Conservation (phyloP, 2,113 vertebrate genomes). For the Nannospalax galili region DNA sequence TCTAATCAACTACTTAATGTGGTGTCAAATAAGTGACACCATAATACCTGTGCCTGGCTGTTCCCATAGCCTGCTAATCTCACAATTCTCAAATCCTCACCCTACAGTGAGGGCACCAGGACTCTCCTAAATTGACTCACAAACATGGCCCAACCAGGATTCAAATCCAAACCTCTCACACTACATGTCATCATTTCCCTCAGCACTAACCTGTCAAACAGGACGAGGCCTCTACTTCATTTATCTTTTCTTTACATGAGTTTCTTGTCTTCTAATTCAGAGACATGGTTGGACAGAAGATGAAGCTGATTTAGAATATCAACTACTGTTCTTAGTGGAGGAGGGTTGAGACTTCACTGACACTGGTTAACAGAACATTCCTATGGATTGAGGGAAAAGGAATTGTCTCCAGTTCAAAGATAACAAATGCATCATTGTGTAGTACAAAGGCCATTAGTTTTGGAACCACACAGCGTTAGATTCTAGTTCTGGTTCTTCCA, state of each 20-base stretch:
- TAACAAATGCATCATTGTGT: background rate
- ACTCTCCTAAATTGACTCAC: background rate
- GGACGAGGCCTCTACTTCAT: background rate
- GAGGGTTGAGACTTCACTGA: background rate
- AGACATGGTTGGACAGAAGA: constrained; percentile 10
- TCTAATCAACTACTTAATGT: constrained; percentile 40
- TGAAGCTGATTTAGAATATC: background rate
- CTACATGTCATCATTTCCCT: background rate
- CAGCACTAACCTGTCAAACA: background rate
- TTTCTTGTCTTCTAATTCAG: background rate
- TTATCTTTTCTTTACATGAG: background rate
- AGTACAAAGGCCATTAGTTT: background rate
- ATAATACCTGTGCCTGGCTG: background rate
- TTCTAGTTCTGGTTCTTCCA: background rate
- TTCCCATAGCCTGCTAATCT: background rate
- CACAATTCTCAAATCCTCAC: background rate
- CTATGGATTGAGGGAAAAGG: background rate
- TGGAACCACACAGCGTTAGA: background rate
- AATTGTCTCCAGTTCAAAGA: background rate
- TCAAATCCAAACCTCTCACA: constrained; percentile 2
- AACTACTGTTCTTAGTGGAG: background rate
- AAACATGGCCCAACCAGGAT: background rate
- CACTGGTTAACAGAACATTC: background rate
- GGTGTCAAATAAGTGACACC: background rate
- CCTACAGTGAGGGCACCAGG: background rate